Base-by-base conservation (phyloP, 2,888 invertebrate genomes). In the Cantharis rufa region DNA sequence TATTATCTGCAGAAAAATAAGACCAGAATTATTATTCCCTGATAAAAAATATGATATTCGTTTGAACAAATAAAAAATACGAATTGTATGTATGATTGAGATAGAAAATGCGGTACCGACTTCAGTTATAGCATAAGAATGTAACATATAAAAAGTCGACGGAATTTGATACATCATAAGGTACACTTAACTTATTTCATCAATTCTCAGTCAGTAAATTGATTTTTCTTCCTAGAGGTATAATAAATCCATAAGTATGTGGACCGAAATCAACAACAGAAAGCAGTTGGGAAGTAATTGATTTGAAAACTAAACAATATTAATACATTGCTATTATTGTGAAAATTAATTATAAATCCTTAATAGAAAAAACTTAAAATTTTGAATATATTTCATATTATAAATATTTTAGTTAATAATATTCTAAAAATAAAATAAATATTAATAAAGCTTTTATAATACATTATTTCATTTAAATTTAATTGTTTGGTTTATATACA, bases 121-220 rank as follows among this genome's bases (percentile, higher is more conserved):
- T 64, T 64, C 32, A 75, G 74, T 76, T 78, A 78, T 76, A 76
- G 70, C 74, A 71, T 69, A 68, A 63, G 11, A 74, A 71, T 71
- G 74, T 69, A 78, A 71, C 71, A 71, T 69, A 64, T 64, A 71
- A 32, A 48, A 48, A 48, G 48, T 48, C 48, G 48, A 48, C 48
- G 48, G n/a, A 48, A 48, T 48, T 48, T 48, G 48, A 48, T 48
- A 48, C n/a, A 48, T 48, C 48, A 48, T 48, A 48, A 48, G 48
- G 48, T 48, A n/a, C 48, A 48, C 48, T 48, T 48, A 48, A 48
- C 48, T 48, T 48, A 48, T 48, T 48, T 48, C 21, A 64, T 18
- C 21, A 64, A 18, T 64, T 64, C 64, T 21, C 11, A 64, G 21
- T 21, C 21, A 64, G 18, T 64, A 16, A 64, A 64, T 18, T 64